Conservation (phyloP, 2,888 invertebrate species). For the Hemicrepidius hirtus region DNA sequence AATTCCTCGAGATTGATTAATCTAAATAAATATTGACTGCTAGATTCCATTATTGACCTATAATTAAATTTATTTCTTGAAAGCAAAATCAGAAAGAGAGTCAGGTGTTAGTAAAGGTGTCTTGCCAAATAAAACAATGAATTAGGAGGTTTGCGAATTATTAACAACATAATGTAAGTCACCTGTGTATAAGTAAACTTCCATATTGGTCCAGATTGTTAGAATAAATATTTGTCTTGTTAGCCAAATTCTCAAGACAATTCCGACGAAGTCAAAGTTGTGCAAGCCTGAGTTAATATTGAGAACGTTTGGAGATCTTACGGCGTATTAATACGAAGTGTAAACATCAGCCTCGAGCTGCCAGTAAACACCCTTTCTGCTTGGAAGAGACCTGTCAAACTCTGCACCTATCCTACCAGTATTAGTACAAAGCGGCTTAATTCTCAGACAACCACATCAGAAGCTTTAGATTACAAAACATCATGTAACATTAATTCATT, state of each 20-base stretch:
- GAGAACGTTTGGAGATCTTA: slow-evolving; percentile 45
- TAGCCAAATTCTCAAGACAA: slow-evolving; percentile 40
- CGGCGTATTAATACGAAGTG: slow-evolving; percentile 45
- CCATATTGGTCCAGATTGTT: slow-evolving; percentile 1
- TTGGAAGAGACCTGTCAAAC: slow-evolving; percentile 47
- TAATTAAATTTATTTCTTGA: too few species aligned
- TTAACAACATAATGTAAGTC: not conserved
- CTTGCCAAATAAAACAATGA: too few species aligned
- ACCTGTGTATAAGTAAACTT: slow-evolving; percentile 15
- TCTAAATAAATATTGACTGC: too few species aligned
- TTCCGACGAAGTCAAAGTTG: slow-evolving; percentile 32
- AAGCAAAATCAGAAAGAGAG: too few species aligned
- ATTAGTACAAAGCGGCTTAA: slow-evolving; percentile 44
- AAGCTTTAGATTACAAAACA: slow-evolving; percentile 51
- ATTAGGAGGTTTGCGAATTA: not conserved
- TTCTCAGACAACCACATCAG: slow-evolving; percentile 49
- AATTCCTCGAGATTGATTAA: too few species aligned
- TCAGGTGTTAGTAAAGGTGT: too few species aligned
- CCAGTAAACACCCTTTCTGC: slow-evolving; percentile 48
- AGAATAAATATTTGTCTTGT: slow-evolving; percentile 42
- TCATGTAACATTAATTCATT: slow-evolving; percentile 52
- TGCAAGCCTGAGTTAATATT: slow-evolving; percentile 35
- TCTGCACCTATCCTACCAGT: slow-evolving; percentile 40
- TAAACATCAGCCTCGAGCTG: slow-evolving; percentile 47
- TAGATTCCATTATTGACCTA: too few species aligned